These are phyloP conservation scores for Anabas testudineus DNA, from an alignment of 2,797 vertebrate species.

Conservation along the genomic window DNA sequence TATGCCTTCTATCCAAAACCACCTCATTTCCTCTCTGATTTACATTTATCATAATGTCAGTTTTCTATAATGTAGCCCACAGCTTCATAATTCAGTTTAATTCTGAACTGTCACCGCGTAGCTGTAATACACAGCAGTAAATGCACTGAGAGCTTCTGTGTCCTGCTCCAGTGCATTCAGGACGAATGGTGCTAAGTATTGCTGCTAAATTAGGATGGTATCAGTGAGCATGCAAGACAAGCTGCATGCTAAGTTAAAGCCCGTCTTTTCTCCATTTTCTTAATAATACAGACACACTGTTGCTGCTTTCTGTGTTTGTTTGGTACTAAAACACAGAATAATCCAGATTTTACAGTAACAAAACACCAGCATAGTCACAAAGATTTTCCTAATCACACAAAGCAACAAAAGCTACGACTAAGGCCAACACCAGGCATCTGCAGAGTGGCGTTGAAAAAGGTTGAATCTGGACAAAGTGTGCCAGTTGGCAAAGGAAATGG, in stretches of 20 bases:
- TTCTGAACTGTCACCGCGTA: constrained; percentile 56
- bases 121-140: constrained; percentile 57
- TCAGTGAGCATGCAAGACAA: constrained; percentile 34
- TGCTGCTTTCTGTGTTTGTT: constrained; percentile 9
- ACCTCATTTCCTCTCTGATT: constrained; percentile 75
- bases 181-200: constrained; percentile 48
- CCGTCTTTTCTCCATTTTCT: constrained; percentile 13
- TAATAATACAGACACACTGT: constrained; percentile 17
- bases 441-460: constrained; percentile 19
- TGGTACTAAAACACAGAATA: not conserved
- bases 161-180: constrained; percentile 46
- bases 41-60: constrained; percentile 82
- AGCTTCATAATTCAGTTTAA: constrained; percentile 73
- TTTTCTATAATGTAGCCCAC: constrained; percentile 64
- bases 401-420: constrained; percentile 21
- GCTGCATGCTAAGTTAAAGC: constrained; percentile 40
- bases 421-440: constrained; percentile 23
- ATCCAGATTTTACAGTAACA: constrained; percentile 17
- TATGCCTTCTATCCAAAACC: constrained; percentile 73
- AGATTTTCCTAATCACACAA: constrained; percentile 15
- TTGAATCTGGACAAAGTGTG: constrained; percentile 34
- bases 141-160: constrained; percentile 39
- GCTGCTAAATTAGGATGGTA: constrained; percentile 60
- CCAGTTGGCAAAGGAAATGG: constrained; percentile 44
- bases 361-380: constrained; percentile 20